phyloP scores from a whole-genome alignment of 1,140 invertebrate species.

The Dolichoris vasculosae region DNA sequence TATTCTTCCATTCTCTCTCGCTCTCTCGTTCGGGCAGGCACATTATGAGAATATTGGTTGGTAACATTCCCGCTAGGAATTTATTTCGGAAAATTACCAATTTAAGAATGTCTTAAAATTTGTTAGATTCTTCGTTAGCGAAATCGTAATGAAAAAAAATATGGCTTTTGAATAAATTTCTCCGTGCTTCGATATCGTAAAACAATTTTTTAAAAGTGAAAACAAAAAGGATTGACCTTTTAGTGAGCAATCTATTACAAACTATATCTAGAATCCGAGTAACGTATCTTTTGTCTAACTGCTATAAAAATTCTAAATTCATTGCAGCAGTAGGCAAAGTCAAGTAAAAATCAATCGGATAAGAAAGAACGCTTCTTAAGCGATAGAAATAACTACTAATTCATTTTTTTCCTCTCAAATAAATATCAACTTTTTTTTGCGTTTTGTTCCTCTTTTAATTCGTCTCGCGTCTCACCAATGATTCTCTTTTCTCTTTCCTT shows the following conservation, averaged over 20 bases:
- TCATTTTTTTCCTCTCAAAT: conserved; percentile 36
- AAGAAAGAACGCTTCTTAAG: conserved; percentile 31
- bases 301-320: conserved; percentile 44
- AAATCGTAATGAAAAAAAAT: conserved; percentile 20
- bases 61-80: conserved; percentile 31
- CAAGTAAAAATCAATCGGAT: conserved; percentile 42
- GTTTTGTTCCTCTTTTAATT: conserved; percentile 35
- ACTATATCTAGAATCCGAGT: conserved; percentile 28
- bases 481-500: conserved; percentile 24
- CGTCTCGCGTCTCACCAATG: conserved; percentile 16
- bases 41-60: conserved; percentile 51
- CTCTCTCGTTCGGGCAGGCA: conserved; percentile 47
- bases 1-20: conserved; percentile 43
- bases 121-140: not conserved
- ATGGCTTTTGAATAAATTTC: conserved; percentile 3
- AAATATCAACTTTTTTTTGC: conserved; percentile 42
- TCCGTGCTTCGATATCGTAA: conserved; percentile 24
- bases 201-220: conserved; percentile 30
- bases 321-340: conserved; percentile 40
- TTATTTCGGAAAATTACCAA: conserved; percentile 27
- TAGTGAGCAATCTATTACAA: conserved; percentile 30
- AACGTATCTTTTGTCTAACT: conserved; percentile 35
- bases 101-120: conserved; percentile 30
- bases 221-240: conserved; percentile 26
- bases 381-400: conserved; percentile 34